Base-by-base conservation (phyloP, 92 coral and sea anemone species). In the Siderastrea radians region DNA sequence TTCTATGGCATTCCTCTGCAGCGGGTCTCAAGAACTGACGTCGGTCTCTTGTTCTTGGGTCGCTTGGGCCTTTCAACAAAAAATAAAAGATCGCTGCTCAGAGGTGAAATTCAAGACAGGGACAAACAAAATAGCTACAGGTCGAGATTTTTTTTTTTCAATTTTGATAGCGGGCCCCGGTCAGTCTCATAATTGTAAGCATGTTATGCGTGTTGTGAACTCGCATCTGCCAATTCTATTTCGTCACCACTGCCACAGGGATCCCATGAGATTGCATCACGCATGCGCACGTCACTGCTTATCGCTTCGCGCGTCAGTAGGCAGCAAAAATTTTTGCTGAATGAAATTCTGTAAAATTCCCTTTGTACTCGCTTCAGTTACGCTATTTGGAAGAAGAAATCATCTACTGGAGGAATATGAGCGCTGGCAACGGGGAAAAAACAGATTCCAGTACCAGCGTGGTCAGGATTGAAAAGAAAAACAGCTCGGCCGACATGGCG, bases 211-310 rank as follows among this genome's bases (percentile, higher is more conserved):
- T 26, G 38, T 26, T 26, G 38, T 26, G 38, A 26, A 26, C 38
- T 26, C 38, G 38, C 38, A 26, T 26, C 38, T 26, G 38, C 38
- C 38, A 26, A 53, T 58, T 76, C 49, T 75, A 75, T 75, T 54
- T 75, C 79, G 66, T 75, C 65, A 77, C 65, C 63, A 75, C 79
- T 75, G 64, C 79, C 64, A 52, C 64, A 82, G 86, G 86, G 79
- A 70, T 82, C 78, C 63, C 86, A 82, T 70, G 86, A 82, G 78
- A 82, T 69, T 82, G 86, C 86, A 69, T 17, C 74, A 51, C 78
- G 80, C 87, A 83, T 72, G 80, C 87, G 80, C 70, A 65, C 87
- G 0, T 26, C 38, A 84, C 81, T 72, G 68, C 79, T 74, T 59
- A 72, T 72, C 77, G 77, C 69, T 77, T 77, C 82, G 46, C 82